These are phyloP conservation scores for Dastarcus helophoroides DNA, from an alignment of 2,888 invertebrate species.

Conservation along the genomic window DNA sequence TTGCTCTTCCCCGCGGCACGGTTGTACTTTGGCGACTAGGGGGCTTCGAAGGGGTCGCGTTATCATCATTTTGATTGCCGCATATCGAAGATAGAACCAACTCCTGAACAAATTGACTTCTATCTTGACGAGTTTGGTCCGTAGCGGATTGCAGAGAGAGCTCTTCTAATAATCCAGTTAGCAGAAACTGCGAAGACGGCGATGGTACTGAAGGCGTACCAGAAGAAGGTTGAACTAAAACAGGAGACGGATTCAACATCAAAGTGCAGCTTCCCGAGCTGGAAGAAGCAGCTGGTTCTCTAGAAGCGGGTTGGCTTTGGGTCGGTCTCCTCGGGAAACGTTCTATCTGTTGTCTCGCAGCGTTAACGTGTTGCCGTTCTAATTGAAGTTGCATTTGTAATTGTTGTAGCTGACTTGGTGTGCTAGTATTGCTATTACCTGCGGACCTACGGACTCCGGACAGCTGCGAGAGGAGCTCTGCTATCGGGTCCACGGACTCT, in stretches of 20 bases:
- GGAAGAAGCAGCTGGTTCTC: slow-evolving; percentile 23
- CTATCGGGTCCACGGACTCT: slow-evolving; percentile 92
- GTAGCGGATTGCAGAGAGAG: slow-evolving; percentile 44
- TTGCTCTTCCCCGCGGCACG: slow-evolving; percentile 29
- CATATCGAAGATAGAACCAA: slow-evolving; percentile 46
- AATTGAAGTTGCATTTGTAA: slow-evolving; percentile 91
- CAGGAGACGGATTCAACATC: slow-evolving; percentile 32
- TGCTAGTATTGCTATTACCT: slow-evolving; percentile 42
- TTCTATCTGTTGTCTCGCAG: slow-evolving; percentile 80
- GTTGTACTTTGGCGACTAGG: slow-evolving; percentile 18
- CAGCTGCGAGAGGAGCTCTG: slow-evolving; percentile 77
- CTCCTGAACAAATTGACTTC: slow-evolving; percentile 59
- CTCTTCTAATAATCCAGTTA: slow-evolving; percentile 36
- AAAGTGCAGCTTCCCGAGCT: slow-evolving; percentile 27
- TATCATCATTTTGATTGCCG: slow-evolving; percentile 5
- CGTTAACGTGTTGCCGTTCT: slow-evolving; percentile 78
- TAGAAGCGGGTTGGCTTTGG: slow-evolving; percentile 38
- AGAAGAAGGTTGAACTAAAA: slow-evolving; percentile 27
- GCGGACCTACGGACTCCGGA: slow-evolving; percentile 37
- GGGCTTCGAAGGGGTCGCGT: no score
- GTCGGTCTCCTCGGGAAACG: slow-evolving; percentile 74
- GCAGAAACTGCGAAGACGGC: slow-evolving; percentile 31
- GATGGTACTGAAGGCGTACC: slow-evolving; percentile 28
- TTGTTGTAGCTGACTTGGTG: slow-evolving; percentile 79
- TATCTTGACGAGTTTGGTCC: slow-evolving; percentile 49